Percentiles rank a stretch among this genome's conserved stretches.
Conservation (phyloP, 1,140 invertebrate species). For the Drosophila rufa region DNA sequence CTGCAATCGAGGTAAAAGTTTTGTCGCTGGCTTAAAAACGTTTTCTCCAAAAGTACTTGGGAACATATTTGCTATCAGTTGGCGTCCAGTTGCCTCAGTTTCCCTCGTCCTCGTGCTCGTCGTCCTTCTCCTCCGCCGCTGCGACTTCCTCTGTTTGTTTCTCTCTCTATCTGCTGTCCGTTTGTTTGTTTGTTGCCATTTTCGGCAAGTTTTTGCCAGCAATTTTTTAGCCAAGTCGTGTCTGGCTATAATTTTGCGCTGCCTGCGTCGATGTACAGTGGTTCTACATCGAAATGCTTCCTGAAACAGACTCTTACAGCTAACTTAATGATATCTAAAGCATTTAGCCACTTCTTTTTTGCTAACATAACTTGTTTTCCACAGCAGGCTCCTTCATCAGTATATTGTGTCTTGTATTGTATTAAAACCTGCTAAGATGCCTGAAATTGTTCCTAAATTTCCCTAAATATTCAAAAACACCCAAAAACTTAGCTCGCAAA, state of each 20-base stretch:
- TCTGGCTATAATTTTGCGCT: slow-evolving; percentile 68
- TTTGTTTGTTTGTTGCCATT: slow-evolving; percentile 69
- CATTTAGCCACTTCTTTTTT: too few species aligned
- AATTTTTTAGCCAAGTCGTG: slow-evolving; percentile 72
- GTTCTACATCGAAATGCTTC: background rate
- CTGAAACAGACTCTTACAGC: background rate
- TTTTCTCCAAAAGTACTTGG: slow-evolving; percentile 76
- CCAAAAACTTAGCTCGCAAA: background rate
- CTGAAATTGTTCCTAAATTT: background rate
- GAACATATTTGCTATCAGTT: slow-evolving; percentile 83
- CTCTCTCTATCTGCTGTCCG: slow-evolving; percentile 35
- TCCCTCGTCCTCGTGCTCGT: background rate
- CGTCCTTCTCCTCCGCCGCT: background rate
- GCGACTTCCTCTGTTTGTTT: slow-evolving; percentile 14
- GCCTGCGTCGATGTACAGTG: slow-evolving; percentile 23
- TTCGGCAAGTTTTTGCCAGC: slow-evolving; percentile 65
- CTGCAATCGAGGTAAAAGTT: slow-evolving; percentile 73
- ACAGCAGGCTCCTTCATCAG: too few species aligned
- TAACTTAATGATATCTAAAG: background rate
- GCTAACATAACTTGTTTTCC: too few species aligned
- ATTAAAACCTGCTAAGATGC: background rate
- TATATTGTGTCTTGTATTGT: too few species aligned
- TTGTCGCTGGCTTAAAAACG: slow-evolving; percentile 78
- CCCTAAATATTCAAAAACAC: background rate
- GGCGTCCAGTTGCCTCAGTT: slow-evolving; percentile 71